Evolutionary conservation across 2,888 invertebrate species (phyloP).

Genomic region (Ormyrus thymus): DNA sequence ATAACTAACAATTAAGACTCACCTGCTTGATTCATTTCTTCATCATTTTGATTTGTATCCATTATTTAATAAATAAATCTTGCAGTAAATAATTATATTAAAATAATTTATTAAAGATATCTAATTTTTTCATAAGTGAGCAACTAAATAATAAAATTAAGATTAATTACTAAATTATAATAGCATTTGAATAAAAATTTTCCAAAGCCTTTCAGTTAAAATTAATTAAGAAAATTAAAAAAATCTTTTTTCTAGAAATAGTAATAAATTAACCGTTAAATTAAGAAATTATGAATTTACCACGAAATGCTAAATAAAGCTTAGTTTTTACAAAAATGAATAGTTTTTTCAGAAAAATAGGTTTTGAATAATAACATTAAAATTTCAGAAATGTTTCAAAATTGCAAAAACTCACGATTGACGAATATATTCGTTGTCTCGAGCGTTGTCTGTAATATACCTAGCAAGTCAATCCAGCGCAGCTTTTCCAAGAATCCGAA

Average conservation of each 20-base stretch:
- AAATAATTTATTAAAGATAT: background rate
- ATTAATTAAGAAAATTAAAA: background rate
- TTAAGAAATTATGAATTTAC: background rate
- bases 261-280: background rate
- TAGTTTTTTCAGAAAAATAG: background rate
- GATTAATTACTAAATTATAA: background rate
- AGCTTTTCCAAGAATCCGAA: too few species aligned
- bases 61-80: background rate
- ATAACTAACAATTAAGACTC: background rate
- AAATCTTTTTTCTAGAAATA: background rate
- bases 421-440: background rate
- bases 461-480: too few species aligned
- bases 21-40: background rate
- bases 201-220: background rate
- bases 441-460: background rate
- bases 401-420: background rate
- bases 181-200: background rate
- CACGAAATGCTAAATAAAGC: background rate
- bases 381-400: background rate
- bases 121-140: background rate
- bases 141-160: background rate
- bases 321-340: background rate
- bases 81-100: background rate
- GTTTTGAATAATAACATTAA: background rate
- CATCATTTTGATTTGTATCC: constrained; percentile 14